phyloP scores from a whole-genome alignment of 1,140 invertebrate genomes.

The Bombus sibiricus region DNA sequence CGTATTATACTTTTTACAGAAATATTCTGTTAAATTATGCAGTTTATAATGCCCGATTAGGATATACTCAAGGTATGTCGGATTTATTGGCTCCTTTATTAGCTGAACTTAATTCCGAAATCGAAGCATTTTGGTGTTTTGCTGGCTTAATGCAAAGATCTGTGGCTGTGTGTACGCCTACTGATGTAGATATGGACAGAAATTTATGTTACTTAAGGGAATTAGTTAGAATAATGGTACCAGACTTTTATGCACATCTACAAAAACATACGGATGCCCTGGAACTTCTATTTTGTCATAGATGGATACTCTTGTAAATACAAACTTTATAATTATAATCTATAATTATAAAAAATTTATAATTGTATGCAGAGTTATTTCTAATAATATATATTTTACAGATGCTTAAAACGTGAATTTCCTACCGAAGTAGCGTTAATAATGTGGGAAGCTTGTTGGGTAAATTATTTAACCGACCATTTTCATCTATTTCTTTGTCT shows the following conservation, averaged over 20 bases:
- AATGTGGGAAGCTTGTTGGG: conserved; percentile 98
- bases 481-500: conserved; percentile 96
- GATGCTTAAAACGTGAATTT: conserved; percentile 95
- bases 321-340: neutral
- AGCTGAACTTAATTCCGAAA: conserved; percentile 93
- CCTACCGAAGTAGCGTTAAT: conserved; percentile 91
- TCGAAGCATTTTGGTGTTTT: conserved; percentile 97
- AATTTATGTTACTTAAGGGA: conserved; percentile 94
- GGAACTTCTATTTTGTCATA: conserved; percentile 94
- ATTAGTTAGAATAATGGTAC: conserved; percentile 93
- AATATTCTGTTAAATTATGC: conserved; percentile 97
- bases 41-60: conserved; percentile 92
- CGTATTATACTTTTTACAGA: conserved; percentile 77
- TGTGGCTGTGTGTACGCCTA: conserved; percentile 95
- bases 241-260: conserved; percentile 93
- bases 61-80: conserved; percentile 96
- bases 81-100: conserved; percentile 94
- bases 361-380: neutral
- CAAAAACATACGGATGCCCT: conserved; percentile 92
- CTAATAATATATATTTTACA: conserved; percentile 68
- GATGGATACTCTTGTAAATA: conserved; percentile 95
- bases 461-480: conserved; percentile 95
- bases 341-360: too few species aligned
- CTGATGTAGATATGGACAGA: conserved; percentile 96
- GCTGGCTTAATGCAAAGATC: conserved; percentile 95